These are phyloP conservation scores for Gymnorhina tibicen DNA, from an alignment of 2,113 vertebrate species.

Conservation along the genomic window DNA sequence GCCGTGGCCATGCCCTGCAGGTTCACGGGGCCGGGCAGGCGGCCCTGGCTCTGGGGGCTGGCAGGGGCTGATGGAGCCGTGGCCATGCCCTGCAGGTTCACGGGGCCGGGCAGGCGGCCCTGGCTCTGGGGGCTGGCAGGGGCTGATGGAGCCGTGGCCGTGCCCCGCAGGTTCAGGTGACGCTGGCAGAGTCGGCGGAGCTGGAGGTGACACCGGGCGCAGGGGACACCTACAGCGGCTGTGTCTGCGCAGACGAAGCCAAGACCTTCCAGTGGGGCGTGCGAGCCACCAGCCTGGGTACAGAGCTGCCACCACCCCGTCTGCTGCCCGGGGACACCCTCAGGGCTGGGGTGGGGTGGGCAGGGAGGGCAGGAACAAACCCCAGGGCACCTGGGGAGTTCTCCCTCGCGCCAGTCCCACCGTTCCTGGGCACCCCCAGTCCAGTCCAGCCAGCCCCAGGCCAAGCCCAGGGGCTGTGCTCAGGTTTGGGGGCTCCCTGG, in stretches of 20 bases:
- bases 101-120: background rate
- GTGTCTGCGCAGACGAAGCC: background rate
- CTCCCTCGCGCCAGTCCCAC: accelerated
- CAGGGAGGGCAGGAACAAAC: background rate
- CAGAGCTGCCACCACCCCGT: background rate
- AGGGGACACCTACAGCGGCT: accelerated
- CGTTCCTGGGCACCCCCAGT: background rate
- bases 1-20: background rate
- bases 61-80: background rate
- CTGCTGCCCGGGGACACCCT: background rate
- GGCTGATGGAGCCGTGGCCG: accelerated
- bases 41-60: background rate
- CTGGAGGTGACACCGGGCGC: background rate
- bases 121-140: background rate
- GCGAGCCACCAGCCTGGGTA: conserved; percentile 28
- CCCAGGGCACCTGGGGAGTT: background rate
- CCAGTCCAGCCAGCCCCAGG: background rate
- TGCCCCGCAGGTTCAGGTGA: background rate
- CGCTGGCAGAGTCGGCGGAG: accelerated
- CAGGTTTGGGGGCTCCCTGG: accelerated
- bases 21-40: background rate
- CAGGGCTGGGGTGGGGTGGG: background rate
- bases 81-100: accelerated
- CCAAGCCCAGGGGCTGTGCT: background rate
- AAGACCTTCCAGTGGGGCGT: conserved; percentile 21